phyloP scores from a whole-genome alignment of 1,140 invertebrate genomes.

The Drosophila kohkoa region DNA sequence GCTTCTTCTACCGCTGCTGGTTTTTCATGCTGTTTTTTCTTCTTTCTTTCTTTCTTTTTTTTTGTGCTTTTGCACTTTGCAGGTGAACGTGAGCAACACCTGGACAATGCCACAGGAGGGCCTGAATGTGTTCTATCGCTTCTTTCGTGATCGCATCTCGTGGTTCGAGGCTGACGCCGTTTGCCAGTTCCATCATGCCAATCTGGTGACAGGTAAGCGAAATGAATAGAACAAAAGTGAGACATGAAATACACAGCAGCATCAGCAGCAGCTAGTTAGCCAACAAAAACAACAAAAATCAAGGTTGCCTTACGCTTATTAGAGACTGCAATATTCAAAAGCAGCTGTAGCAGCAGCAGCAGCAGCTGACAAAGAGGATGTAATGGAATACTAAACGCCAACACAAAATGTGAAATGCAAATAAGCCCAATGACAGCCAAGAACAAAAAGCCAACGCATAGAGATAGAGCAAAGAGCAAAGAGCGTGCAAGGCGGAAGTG shows the following conservation, averaged over 20 bases:
- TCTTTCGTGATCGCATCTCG: constrained; percentile 91
- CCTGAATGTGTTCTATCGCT: constrained; percentile 91
- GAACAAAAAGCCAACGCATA: constrained; percentile 4
- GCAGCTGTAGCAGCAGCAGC: no score
- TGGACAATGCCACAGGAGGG: constrained; percentile 91
- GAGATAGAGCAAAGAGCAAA: neutral
- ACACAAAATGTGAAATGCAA: constrained; percentile 71
- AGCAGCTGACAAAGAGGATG: constrained; percentile 10
- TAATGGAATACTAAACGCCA: constrained; percentile 53
- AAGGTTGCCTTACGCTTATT: neutral
- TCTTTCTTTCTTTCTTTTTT: neutral
- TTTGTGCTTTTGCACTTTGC: constrained; percentile 32
- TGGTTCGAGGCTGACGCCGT: constrained; percentile 92
- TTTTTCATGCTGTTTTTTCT: constrained; percentile 1
- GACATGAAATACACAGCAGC: neutral
- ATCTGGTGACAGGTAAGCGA: constrained; percentile 89
- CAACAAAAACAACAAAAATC: constrained; percentile 38
- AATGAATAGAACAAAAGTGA: no score
- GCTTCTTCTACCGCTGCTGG: constrained; percentile 9
- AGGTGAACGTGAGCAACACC: constrained; percentile 91
- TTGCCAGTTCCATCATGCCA: constrained; percentile 91
- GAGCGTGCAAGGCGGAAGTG: neutral
- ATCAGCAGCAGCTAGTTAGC: constrained; percentile 5
- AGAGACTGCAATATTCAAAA: neutral
- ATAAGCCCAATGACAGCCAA: constrained; percentile 61